These are phyloP conservation scores for Taphrorychus bicolor DNA, from an alignment of 2,888 invertebrate genomes.

Conservation along the genomic window DNA sequence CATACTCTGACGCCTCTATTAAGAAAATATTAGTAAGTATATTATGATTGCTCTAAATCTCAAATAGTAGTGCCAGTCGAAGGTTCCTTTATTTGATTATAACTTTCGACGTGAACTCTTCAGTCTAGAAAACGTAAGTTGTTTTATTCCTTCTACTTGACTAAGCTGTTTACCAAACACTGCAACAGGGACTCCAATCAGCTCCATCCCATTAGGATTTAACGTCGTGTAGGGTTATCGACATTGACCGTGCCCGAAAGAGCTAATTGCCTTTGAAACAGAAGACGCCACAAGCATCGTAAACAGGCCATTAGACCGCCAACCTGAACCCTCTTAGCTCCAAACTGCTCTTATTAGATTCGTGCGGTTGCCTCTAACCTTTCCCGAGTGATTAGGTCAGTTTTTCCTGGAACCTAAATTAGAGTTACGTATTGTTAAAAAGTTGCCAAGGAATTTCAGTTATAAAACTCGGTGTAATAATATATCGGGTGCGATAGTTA, in stretches of 20 bases:
- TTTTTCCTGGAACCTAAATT: background rate
- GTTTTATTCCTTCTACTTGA: too few relatives aligned
- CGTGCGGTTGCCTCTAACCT: background rate
- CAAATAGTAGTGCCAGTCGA: too few relatives aligned
- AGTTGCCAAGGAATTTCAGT: background rate
- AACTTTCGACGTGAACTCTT: too few relatives aligned
- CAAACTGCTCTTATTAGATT: background rate
- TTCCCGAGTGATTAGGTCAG: background rate
- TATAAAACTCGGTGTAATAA: background rate
- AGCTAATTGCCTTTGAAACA: background rate
- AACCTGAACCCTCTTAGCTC: background rate
- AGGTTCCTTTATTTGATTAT: too few relatives aligned
- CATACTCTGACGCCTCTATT: constrained; percentile 52
- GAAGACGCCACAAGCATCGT: background rate
- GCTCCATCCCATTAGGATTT: background rate
- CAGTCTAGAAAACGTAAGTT: too few relatives aligned
- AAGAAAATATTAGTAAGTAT: constrained; percentile 54
- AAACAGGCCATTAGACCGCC: constrained; percentile 1
- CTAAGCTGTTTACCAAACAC: background rate
- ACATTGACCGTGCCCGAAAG: background rate
- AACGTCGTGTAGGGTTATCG: background rate
- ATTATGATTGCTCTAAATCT: background rate
- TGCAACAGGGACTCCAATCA: background rate
- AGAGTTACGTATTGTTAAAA: background rate
- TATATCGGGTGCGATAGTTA: background rate